A percentile compares a stretch with the other conserved stretches of the same genome.
phyloP scores from a whole-genome alignment of 2,888 invertebrate species.

The Perdita meconis region DNA sequence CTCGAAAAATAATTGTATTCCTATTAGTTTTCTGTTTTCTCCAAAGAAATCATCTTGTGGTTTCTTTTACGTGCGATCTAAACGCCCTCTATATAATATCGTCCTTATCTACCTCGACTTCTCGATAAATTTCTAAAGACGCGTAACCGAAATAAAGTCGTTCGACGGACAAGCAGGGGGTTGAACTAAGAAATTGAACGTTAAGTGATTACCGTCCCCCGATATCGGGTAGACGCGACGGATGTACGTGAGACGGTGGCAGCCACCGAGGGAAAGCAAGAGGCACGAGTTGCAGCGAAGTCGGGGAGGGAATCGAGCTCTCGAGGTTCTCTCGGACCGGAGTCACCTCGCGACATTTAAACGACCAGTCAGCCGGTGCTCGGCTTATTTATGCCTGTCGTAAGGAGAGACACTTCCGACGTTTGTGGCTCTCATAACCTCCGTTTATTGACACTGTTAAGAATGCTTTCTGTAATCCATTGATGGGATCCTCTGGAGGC shows the following conservation, averaged over 20 bases:
- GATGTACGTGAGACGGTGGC: slow-evolving; percentile 32
- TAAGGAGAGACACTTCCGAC: slow-evolving; percentile 74
- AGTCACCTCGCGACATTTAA: slow-evolving; percentile 66
- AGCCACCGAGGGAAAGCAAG: slow-evolving; percentile 1
- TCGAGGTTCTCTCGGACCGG: slow-evolving; percentile 27
- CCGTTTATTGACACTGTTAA: slow-evolving; percentile 73
- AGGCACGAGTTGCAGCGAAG: slow-evolving; percentile 20
- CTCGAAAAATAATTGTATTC: too few relatives aligned
- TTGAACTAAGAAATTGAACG: slow-evolving; percentile 59
- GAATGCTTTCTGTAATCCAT: slow-evolving; percentile 66
- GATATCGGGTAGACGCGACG: slow-evolving; percentile 31
- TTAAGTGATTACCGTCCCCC: slow-evolving; percentile 54
- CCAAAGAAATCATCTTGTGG: too few relatives aligned
- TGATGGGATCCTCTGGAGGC: slow-evolving; percentile 41
- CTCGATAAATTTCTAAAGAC: slow-evolving; percentile 12
- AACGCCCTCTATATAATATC: too few relatives aligned
- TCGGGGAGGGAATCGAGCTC: slow-evolving; percentile 29
- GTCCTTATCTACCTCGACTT: too few relatives aligned
- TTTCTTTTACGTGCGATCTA: too few relatives aligned
- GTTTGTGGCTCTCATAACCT: slow-evolving; percentile 72
- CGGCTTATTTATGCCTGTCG: slow-evolving; percentile 70
- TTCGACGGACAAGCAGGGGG: not conserved
- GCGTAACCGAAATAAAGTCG: slow-evolving; percentile 33
- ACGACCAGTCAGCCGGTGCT: slow-evolving; percentile 61
- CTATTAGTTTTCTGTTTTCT: too few relatives aligned